phyloP scores from a whole-genome alignment of 2,797 vertebrate genomes.

The Orientallactaga sibirica region DNA sequence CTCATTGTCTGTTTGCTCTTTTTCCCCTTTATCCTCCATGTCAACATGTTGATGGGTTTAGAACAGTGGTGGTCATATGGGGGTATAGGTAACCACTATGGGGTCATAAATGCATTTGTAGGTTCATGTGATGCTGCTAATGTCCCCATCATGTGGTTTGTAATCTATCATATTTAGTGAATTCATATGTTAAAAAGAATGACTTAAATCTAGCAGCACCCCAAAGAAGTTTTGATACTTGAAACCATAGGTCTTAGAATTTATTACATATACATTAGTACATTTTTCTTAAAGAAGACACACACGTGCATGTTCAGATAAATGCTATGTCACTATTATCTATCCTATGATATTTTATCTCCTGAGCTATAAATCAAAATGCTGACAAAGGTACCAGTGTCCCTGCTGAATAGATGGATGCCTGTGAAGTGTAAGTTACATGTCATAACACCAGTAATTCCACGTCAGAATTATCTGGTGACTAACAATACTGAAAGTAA shows the following conservation, averaged over 20 bases:
- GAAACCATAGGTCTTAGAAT: slow-evolving; percentile 60
- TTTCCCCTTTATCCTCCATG: too few species aligned
- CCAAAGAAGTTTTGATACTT: slow-evolving; percentile 44
- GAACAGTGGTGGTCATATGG: too few species aligned
- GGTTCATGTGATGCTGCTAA: background rate
- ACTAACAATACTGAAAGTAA: background rate
- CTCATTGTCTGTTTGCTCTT: too few species aligned
- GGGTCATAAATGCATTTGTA: too few species aligned
- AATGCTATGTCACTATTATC: slow-evolving; percentile 16
- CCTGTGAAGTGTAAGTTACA: background rate
- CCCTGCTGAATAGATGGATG: background rate
- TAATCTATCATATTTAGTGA: background rate
- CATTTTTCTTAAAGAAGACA: slow-evolving; percentile 8
- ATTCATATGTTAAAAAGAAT: background rate
- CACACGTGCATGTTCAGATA: slow-evolving; percentile 5
- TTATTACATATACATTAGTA: slow-evolving; percentile 52
- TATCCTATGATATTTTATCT: background rate
- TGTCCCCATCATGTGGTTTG: background rate
- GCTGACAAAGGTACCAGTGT: background rate
- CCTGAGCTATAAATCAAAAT: slow-evolving; percentile 5
- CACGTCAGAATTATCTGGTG: background rate
- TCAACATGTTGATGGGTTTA: too few species aligned
- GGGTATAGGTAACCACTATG: too few species aligned
- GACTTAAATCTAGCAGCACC: slow-evolving; percentile 1
- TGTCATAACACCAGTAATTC: background rate